Evolutionary conservation across 2,797 vertebrate species (phyloP).

Genomic region (Eospalax fontanierii): DNA sequence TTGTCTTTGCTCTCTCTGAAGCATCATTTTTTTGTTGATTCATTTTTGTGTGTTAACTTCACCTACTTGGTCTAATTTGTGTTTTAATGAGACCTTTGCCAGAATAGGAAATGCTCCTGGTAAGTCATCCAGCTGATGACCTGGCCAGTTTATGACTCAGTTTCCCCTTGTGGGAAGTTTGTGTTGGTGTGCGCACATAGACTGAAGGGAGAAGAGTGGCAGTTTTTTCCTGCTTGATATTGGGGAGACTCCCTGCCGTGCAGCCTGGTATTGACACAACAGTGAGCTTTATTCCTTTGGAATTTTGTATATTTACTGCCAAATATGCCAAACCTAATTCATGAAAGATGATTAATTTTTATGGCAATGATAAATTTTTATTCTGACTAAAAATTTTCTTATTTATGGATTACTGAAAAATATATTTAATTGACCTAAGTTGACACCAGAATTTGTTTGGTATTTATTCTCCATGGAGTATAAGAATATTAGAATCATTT

Average conservation of each 20-base stretch:
- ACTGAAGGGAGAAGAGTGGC: background rate
- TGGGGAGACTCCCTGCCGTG: background rate
- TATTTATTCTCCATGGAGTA: slow-evolving; percentile 42
- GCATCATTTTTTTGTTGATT: background rate
- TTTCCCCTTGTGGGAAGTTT: slow-evolving; percentile 9
- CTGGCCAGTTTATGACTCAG: background rate
- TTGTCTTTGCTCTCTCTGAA: background rate
- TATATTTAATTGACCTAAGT: slow-evolving; percentile 16
- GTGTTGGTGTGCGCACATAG: background rate
- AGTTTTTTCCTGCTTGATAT: background rate
- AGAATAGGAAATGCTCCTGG: background rate
- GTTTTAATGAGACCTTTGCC: background rate
- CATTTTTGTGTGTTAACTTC: background rate
- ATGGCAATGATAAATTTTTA: background rate
- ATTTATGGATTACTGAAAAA: slow-evolving; percentile 21
- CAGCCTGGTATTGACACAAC: background rate
- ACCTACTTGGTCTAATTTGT: background rate
- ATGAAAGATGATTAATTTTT: slow-evolving; percentile 52
- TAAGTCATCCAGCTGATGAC: background rate
- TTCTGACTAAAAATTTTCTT: slow-evolving; percentile 25
- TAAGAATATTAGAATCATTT: slow-evolving; percentile 47
- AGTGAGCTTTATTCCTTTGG: background rate
- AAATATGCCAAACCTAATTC: slow-evolving; percentile 36
- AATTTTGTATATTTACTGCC: slow-evolving; percentile 35
- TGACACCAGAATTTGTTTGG: slow-evolving; percentile 16